Evolutionary conservation across 2,888 invertebrate species (phyloP).

Genomic region (Mamestra brassicae): DNA sequence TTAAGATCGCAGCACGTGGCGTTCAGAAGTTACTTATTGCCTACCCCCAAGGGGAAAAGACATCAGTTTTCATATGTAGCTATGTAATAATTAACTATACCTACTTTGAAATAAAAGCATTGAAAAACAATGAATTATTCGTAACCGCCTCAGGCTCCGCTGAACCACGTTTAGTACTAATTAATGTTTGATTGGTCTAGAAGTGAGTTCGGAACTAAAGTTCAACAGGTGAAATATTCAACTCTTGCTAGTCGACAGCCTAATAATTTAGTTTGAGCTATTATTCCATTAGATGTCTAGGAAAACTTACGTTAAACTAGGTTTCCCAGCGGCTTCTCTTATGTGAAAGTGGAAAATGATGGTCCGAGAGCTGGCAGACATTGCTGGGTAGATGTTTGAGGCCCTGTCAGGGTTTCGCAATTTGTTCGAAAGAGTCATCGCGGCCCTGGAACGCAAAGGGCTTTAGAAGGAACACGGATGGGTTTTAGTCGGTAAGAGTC

Average conservation of each 20-base stretch:
- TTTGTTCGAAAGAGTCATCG: too few species aligned
- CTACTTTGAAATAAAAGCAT: not conserved
- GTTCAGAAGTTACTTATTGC: too few species aligned
- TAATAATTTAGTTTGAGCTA: slow-evolving; percentile 6
- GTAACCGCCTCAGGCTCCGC: not conserved
- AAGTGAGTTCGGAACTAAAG: slow-evolving; percentile 9
- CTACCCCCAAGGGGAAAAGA: too few species aligned
- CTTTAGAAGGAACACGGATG: too few species aligned
- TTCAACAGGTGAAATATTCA: slow-evolving; percentile 23
- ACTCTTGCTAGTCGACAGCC: not conserved
- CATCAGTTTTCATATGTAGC: too few species aligned
- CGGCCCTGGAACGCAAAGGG: too few species aligned
- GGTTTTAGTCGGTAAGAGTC: too few species aligned
- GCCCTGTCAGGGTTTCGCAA: too few species aligned
- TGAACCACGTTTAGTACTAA: not conserved
- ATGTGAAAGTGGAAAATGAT: too few species aligned
- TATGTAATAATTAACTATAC: not conserved
- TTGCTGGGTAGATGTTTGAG: too few species aligned
- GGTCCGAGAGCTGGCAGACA: too few species aligned
- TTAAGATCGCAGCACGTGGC: too few species aligned
- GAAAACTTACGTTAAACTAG: not conserved
- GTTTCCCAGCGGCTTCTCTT: not conserved
- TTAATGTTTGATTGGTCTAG: slow-evolving; percentile 17
- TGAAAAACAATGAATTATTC: not conserved
- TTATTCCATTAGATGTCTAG: not conserved